phyloP scores from a whole-genome alignment of 1,140 invertebrate species.

The Eufriesea mexicana region DNA sequence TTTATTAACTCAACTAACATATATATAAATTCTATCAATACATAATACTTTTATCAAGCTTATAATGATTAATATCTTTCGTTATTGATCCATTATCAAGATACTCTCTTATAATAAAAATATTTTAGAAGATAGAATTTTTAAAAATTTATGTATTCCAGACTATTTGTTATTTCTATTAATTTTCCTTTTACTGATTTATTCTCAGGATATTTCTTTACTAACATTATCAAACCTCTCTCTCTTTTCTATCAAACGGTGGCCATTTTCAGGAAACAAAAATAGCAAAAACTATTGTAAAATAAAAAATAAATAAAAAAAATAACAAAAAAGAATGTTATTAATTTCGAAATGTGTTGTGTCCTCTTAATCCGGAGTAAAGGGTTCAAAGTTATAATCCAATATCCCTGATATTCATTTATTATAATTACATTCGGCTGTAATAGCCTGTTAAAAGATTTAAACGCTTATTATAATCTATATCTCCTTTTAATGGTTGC shows the following conservation, averaged over 20 bases:
- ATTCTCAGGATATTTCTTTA: too few relatives aligned
- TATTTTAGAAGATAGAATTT: too few relatives aligned
- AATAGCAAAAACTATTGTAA: too few relatives aligned
- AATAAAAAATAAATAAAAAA: too few relatives aligned
- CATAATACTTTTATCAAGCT: too few relatives aligned
- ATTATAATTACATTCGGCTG: background rate
- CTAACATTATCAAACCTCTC: background rate
- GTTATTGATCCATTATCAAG: background rate
- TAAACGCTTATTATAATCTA: background rate
- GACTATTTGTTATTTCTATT: too few relatives aligned
- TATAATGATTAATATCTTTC: background rate
- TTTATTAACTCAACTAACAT: too few relatives aligned
- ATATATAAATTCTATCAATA: too few relatives aligned
- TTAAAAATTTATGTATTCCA: too few relatives aligned
- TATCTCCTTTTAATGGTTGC: background rate
- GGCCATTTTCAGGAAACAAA: background rate
- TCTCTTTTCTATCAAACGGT: background rate
- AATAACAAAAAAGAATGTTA: too few relatives aligned
- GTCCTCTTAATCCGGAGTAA: background rate
- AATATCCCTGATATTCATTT: background rate
- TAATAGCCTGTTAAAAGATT: conserved; percentile 9
- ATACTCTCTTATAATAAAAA: too few relatives aligned
- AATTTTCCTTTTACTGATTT: background rate
- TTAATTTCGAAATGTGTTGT: background rate
- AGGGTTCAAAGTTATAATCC: background rate